A percentile compares a stretch with the other conserved stretches of the same genome.
Conservation (phyloP, 1,140 invertebrate genomes). For the Orchestia grillus region DNA sequence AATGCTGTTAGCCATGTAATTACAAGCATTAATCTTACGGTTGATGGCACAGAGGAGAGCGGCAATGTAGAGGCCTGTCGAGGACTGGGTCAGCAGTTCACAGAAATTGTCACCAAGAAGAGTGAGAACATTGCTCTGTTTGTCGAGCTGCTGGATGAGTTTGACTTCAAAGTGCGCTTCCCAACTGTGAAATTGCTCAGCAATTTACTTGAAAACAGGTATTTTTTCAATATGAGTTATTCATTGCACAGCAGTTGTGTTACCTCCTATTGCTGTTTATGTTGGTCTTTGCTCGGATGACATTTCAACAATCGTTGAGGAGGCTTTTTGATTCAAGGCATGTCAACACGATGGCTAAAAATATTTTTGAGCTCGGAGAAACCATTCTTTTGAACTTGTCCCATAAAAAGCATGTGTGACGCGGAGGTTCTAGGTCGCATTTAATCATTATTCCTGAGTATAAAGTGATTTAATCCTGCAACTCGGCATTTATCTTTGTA, state of each 20-base stretch:
- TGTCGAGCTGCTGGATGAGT: conserved; percentile 92
- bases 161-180: conserved; percentile 91
- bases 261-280: background rate
- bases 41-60: conserved; percentile 57
- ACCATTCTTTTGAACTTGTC: too few species aligned
- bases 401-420: too few species aligned
- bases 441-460: too few species aligned
- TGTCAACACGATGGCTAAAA: too few species aligned
- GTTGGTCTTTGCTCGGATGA: background rate
- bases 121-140: conserved; percentile 87
- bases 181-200: conserved; percentile 89
- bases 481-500: too few species aligned
- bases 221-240: conserved; percentile 59
- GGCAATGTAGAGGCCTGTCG: conserved; percentile 66
- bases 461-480: too few species aligned
- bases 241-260: background rate
- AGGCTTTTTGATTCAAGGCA: background rate
- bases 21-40: too few species aligned
- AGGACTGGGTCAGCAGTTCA: conserved; percentile 91
- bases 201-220: conserved; percentile 81
- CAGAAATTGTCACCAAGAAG: conserved; percentile 97
- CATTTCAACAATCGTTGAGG: background rate
- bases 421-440: too few species aligned
- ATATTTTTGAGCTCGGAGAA: too few species aligned
- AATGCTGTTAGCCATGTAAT: too few species aligned